phyloP scores from a whole-genome alignment of 1,140 invertebrate species.

The Diachasma alloeum region DNA sequence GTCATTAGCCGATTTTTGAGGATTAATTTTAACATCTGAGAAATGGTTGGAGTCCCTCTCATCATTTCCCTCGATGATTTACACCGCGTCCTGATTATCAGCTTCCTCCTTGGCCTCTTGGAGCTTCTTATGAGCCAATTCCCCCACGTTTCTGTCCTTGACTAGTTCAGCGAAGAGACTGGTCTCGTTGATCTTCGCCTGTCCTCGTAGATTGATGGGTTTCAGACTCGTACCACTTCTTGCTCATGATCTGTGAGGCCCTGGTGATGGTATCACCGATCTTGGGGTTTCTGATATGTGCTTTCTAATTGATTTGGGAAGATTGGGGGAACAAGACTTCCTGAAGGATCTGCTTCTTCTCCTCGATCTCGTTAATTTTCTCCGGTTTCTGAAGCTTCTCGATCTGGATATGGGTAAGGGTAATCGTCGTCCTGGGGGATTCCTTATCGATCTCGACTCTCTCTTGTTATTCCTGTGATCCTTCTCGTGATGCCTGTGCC shows the following conservation, averaged over 20 bases:
- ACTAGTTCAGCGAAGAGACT: slow-evolving; percentile 88
- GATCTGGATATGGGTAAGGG: not conserved
- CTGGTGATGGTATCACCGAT: slow-evolving; percentile 55
- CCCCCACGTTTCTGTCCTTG: slow-evolving; percentile 82
- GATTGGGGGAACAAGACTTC: slow-evolving; percentile 53
- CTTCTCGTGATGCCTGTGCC: slow-evolving; percentile 61
- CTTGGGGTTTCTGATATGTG: slow-evolving; percentile 59
- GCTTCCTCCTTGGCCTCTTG: slow-evolving; percentile 67
- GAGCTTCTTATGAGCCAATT: slow-evolving; percentile 75
- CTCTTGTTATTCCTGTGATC: slow-evolving; percentile 53
- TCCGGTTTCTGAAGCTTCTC: not conserved
- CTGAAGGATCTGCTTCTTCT: slow-evolving; percentile 29
- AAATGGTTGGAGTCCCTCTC: slow-evolving; percentile 49
- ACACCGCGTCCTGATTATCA: slow-evolving; percentile 56
- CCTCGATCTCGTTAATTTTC: not conserved
- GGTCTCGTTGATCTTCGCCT: slow-evolving; percentile 81
- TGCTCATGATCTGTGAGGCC: slow-evolving; percentile 50
- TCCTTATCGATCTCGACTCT: not conserved
- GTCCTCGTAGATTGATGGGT: slow-evolving; percentile 66
- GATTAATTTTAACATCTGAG: slow-evolving; percentile 29
- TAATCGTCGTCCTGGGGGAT: not conserved
- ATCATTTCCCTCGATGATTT: slow-evolving; percentile 59
- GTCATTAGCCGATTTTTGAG: slow-evolving; percentile 54
- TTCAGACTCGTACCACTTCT: slow-evolving; percentile 61
- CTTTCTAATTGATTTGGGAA: slow-evolving; percentile 55